Conservation (phyloP, 2,797 vertebrate genomes). For the Tenualosa ilisha region DNA sequence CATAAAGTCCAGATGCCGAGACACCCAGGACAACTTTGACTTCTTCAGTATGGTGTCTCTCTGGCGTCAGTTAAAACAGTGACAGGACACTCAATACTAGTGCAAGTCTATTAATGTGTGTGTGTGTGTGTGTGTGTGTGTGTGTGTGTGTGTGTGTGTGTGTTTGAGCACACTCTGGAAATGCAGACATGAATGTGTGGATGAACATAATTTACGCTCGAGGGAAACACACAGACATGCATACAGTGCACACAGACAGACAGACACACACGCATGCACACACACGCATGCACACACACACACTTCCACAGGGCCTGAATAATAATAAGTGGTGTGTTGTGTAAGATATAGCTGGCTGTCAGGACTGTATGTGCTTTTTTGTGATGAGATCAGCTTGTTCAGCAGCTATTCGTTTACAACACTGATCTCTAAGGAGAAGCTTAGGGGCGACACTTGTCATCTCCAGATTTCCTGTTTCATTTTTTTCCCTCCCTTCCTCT, state of each 20-base stretch:
- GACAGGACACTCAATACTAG: constrained; percentile 60
- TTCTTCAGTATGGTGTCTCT: constrained; percentile 44
- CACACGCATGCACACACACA: constrained; percentile 59
- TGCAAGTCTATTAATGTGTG: constrained; percentile 72
- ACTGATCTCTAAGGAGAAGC: neutral
- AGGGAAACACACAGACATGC: constrained; percentile 33
- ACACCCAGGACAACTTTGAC: constrained; percentile 36
- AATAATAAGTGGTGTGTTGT: constrained; percentile 11
- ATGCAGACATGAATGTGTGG: neutral
- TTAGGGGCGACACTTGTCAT: constrained; percentile 22
- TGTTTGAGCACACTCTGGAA: neutral
- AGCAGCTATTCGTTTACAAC: constrained; percentile 5
- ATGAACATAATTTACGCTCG: neutral
- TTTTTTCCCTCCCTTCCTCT: neutral
- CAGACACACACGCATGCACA: constrained; percentile 39
- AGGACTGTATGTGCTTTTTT: constrained; percentile 1
- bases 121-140: constrained; percentile 32
- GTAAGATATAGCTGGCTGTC: constrained; percentile 2
- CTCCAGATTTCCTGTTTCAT: constrained; percentile 17
- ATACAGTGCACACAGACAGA: constrained; percentile 31
- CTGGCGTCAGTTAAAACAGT: constrained; percentile 46
- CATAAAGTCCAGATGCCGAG: constrained; percentile 44
- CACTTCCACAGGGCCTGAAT: constrained; percentile 65
- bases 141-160: too few species aligned
- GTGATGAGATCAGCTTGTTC: constrained; percentile 23